Evolutionary conservation across 2,113 vertebrate genomes (phyloP), one percentile per base, ranked within the genome.

Genomic region (Narcine bancroftii): DNA sequence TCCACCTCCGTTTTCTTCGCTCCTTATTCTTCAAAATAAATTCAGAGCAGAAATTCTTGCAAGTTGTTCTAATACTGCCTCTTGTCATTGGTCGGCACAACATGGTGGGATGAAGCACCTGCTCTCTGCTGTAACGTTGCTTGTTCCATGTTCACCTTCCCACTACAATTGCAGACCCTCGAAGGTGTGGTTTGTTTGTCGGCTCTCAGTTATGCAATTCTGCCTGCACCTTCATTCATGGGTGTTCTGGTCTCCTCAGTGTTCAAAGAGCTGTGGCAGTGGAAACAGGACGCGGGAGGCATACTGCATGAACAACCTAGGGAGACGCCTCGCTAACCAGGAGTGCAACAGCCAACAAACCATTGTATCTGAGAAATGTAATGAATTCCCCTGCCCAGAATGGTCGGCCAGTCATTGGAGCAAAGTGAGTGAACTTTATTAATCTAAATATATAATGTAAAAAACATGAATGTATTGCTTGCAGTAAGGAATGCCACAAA

Each of bases 321-420:
- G 97, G 66, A 96, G 96, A 92, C 97, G 92, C 47, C 96, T 99
- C 94, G 95, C 95, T 92, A 97, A 98, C 87, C 93, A 93, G 87
- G 97, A 99, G 93, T 99, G 98, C 93, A 95, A 93, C 6, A 95
- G 96, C 26, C 93, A 97, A 94, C 96, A 96, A 89, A 96, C 95
- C 75, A 77, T 95, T 91, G 92, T 95, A 33, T 95, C 94, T 0
- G 96, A 98, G 94, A 94, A 79, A 65, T 99, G 98, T 94, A 96
- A 96, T 69, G 97, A 98, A 53, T 96, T 97, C 93, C 94, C 95
- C 9, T 99, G 98, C 94, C 98, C 98, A 6, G 95, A 94, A 69
- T 99, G 98, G 98, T 96, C 93, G 0, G 92, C 95, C 93, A 97
- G 97, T 94, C 97, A 98, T 92, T 99, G 98, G 98, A 98, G 97